A percentile compares a stretch with the other conserved stretches of the same genome.
phyloP scores from a whole-genome alignment of 2,113 vertebrate species.

The Thunnus thynnus region DNA sequence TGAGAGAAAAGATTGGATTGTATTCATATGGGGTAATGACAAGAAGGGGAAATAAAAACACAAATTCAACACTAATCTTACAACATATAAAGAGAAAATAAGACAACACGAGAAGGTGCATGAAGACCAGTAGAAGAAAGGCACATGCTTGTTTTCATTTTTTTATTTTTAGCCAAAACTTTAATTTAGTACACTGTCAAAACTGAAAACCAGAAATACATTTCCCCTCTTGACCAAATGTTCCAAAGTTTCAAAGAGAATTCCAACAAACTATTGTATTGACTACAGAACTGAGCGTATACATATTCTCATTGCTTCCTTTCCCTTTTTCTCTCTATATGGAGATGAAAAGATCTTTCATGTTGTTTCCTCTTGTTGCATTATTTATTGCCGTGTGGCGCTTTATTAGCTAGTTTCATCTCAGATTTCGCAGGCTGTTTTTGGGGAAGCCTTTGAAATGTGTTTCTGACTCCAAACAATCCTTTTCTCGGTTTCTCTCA shows the following conservation, averaged over 20 bases:
- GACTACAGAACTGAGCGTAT: constrained; percentile 46
- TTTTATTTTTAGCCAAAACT: background rate
- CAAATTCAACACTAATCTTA: background rate
- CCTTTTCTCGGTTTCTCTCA: constrained; percentile 64
- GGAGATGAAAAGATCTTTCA: constrained; percentile 83
- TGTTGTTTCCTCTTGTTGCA: constrained; percentile 84
- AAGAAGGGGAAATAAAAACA: background rate
- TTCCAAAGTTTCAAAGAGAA: constrained; percentile 64
- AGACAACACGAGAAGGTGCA: background rate
- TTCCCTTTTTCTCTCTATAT: constrained; percentile 61
- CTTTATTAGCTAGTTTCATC: constrained; percentile 81
- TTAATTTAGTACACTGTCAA: constrained; percentile 15
- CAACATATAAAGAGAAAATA: background rate
- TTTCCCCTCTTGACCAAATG: constrained; percentile 41
- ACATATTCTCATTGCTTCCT: constrained; percentile 55
- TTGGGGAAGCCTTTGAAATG: constrained; percentile 79
- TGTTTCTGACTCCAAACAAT: constrained; percentile 82
- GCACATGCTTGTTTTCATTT: background rate
- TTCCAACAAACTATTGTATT: constrained; percentile 65
- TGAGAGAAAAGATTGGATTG: background rate
- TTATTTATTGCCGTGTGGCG: constrained; percentile 82
- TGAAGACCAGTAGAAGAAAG: background rate
- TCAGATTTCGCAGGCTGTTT: constrained; percentile 80
- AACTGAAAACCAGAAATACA: constrained; percentile 37
- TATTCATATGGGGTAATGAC: background rate